Percentiles rank a stretch among this genome's conserved stretches.
Evolutionary conservation across 2,113 vertebrate species (phyloP).

Genomic region (Lophius piscatorius): DNA sequence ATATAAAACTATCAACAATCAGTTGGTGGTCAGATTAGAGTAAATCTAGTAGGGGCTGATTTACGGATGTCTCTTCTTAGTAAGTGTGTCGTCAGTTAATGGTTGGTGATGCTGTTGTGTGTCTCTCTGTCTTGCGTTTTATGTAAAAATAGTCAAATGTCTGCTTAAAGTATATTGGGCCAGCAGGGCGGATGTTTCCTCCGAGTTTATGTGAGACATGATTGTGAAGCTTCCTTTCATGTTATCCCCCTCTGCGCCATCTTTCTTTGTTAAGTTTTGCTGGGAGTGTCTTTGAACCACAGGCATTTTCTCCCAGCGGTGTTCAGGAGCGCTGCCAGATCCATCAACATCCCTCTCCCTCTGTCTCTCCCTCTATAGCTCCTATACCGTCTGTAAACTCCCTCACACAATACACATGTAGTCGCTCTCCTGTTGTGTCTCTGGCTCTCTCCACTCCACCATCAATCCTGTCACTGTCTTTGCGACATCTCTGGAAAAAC

Average conservation of each 20-base stretch:
- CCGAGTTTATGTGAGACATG: too few species aligned
- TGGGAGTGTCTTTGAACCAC: constrained; percentile 72
- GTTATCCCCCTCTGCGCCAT: constrained; percentile 66
- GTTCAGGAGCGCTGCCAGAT: constrained; percentile 64
- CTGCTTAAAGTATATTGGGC: too few species aligned
- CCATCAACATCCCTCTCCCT: constrained; percentile 63
- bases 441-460: constrained; percentile 37
- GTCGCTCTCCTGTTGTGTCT: constrained; percentile 55
- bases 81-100: too few species aligned
- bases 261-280: constrained; percentile 74
- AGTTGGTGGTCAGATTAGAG: too few species aligned
- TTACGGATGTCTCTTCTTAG: too few species aligned
- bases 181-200: constrained; percentile 60
- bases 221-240: constrained; percentile 69
- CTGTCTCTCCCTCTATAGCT: constrained; percentile 56
- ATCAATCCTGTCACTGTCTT: constrained; percentile 51
- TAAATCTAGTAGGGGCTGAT: too few species aligned
- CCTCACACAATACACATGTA: constrained; percentile 42
- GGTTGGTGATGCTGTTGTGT: too few species aligned
- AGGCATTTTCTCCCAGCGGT: constrained; percentile 70
- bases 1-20: too few species aligned
- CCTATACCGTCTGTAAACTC: constrained; percentile 47
- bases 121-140: too few species aligned
- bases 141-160: constrained; percentile 41
- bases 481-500: constrained; percentile 28